Evolutionary conservation across 2,888 invertebrate genomes (phyloP).

Genomic region (Trachelus troglodyta): DNA sequence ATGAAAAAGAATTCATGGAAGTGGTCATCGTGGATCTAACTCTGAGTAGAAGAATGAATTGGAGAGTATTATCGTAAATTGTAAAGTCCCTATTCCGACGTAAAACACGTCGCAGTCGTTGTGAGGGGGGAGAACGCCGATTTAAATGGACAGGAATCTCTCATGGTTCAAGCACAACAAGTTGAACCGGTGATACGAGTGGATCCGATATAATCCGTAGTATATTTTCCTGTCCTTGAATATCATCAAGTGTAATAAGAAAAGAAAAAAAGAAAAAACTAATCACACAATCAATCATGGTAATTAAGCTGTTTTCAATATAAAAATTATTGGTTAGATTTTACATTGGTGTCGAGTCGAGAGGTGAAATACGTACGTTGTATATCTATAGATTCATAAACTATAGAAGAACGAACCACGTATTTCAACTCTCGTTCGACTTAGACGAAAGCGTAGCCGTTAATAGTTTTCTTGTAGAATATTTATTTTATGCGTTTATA

Average conservation of each 20-base stretch:
- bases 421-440: background rate
- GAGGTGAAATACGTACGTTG: background rate
- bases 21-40: background rate
- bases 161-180: conserved; percentile 21
- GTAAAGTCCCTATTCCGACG: background rate
- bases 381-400: background rate
- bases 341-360: background rate
- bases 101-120: conserved; percentile 7
- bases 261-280: background rate
- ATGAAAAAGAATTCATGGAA: background rate
- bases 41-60: background rate
- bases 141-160: conserved; percentile 34
- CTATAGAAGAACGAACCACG: background rate
- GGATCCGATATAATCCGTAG: background rate
- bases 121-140: conserved; percentile 33
- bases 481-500: background rate
- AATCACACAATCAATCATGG: background rate
- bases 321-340: background rate
- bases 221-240: background rate
- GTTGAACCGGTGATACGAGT: conserved; percentile 19
- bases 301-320: background rate
- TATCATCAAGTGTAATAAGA: background rate
- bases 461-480: background rate
- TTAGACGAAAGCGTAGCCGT: background rate
- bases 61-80: background rate